A percentile compares a stretch with the other conserved stretches of the same genome.
Conservation (phyloP, 2,113 vertebrate genomes). For the Actenoides hombroni region DNA sequence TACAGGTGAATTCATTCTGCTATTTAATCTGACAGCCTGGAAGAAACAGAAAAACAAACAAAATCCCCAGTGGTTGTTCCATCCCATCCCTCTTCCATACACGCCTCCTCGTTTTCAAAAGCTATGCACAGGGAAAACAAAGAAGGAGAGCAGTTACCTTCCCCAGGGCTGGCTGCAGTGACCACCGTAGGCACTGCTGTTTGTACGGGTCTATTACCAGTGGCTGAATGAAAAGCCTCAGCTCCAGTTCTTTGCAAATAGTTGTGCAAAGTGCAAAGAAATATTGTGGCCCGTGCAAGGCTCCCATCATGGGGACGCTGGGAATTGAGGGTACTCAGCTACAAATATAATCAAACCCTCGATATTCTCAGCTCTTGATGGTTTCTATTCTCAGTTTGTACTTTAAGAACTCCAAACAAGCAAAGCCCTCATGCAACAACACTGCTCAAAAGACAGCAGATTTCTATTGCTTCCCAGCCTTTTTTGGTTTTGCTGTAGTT, state of each 20-base stretch:
- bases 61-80: not conserved
- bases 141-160: not conserved
- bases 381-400: not conserved
- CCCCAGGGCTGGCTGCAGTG: not conserved
- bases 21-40: not conserved
- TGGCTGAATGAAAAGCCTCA: accelerated
- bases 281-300: not conserved
- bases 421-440: not conserved
- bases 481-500: not conserved
- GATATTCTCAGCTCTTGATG: not conserved
- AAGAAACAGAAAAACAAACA: constrained; percentile 9
- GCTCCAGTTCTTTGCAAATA: not conserved
- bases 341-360: not conserved
- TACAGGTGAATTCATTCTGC: not conserved
- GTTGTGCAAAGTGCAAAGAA: not conserved
- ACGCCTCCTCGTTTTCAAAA: not conserved
- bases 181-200: not conserved
- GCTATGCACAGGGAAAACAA: not conserved
- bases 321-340: not conserved
- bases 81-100: not conserved
- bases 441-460: not conserved
- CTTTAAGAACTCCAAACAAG: not conserved
- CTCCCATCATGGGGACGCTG: accelerated
- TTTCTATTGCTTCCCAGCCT: not conserved
- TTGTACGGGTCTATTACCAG: not conserved